phyloP scores from a whole-genome alignment of 1,140 invertebrate species.

The Cyclargus thomasi region DNA sequence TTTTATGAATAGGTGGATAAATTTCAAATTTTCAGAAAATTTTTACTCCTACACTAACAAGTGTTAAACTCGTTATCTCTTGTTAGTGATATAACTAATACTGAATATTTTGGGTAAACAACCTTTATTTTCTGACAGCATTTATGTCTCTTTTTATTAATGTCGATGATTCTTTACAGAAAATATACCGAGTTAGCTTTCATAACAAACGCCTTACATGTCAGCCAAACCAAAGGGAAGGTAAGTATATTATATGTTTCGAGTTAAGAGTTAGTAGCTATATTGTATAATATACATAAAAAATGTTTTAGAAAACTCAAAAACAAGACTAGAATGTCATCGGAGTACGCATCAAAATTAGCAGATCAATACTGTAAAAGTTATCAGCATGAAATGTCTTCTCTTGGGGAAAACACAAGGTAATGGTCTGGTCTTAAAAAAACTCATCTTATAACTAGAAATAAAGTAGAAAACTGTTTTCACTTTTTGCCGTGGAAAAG shows the following conservation, averaged over 20 bases:
- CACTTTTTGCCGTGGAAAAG: too few relatives aligned
- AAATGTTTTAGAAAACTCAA: conserved; percentile 37
- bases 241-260: conserved; percentile 34
- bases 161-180: not conserved
- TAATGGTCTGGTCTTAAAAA: conserved; percentile 24
- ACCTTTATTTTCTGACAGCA: too few relatives aligned
- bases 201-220: conserved; percentile 38
- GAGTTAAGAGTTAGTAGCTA: conserved; percentile 3
- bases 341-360: conserved; percentile 41
- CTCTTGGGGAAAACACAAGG: conserved; percentile 50
- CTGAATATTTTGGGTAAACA: too few relatives aligned
- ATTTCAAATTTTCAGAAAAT: too few relatives aligned
- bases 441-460: too few relatives aligned
- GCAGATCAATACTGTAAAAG: conserved; percentile 37
- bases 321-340: conserved; percentile 41
- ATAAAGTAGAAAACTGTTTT: too few relatives aligned
- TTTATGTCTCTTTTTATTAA: too few relatives aligned
- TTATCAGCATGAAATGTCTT: conserved; percentile 39
- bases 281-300: not conserved
- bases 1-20: too few relatives aligned
- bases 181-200: not conserved
- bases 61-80: too few relatives aligned
- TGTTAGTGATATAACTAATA: too few relatives aligned
- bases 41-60: too few relatives aligned
- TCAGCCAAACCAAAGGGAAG: conserved; percentile 56